phyloP scores from a whole-genome alignment of 1,140 invertebrate genomes.

The Brachionus paranguensis region DNA sequence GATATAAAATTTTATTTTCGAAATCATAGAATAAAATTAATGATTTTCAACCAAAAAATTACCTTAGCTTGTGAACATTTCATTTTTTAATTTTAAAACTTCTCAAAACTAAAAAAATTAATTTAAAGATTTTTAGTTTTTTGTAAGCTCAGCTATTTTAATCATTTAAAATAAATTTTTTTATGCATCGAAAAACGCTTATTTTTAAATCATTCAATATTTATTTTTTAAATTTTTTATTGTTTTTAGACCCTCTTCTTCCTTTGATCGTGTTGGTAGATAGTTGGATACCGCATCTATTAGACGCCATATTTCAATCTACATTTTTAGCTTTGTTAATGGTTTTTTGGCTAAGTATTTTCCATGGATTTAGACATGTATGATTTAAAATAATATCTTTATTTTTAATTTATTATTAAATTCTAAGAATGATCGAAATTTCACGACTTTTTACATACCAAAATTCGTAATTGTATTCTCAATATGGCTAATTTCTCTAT shows the following conservation, averaged over 20 bases:
- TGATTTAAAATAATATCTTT: neutral
- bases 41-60: too few species aligned
- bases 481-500: conserved; percentile 78
- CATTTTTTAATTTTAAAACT: neutral
- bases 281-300: conserved; percentile 79
- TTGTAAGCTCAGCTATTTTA: too few species aligned
- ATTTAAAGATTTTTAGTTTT: too few species aligned
- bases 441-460: conserved; percentile 79
- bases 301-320: conserved; percentile 82
- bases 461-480: conserved; percentile 80
- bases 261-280: conserved; percentile 79
- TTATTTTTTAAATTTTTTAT: neutral
- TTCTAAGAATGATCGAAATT: conserved; percentile 71
- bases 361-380: conserved; percentile 86
- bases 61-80: neutral
- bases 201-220: neutral
- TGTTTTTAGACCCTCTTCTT: conserved; percentile 76
- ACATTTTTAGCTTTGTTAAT: conserved; percentile 78
- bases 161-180: too few species aligned
- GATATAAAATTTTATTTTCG: too few species aligned
- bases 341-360: conserved; percentile 87
- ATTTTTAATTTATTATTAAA: conserved; percentile 44
- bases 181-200: too few species aligned
- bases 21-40: too few species aligned
- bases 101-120: too few species aligned